phyloP scores from a whole-genome alignment of 30 jellyfish, hydroid and myxozoan genomes.

The Aurelia coerulea region DNA sequence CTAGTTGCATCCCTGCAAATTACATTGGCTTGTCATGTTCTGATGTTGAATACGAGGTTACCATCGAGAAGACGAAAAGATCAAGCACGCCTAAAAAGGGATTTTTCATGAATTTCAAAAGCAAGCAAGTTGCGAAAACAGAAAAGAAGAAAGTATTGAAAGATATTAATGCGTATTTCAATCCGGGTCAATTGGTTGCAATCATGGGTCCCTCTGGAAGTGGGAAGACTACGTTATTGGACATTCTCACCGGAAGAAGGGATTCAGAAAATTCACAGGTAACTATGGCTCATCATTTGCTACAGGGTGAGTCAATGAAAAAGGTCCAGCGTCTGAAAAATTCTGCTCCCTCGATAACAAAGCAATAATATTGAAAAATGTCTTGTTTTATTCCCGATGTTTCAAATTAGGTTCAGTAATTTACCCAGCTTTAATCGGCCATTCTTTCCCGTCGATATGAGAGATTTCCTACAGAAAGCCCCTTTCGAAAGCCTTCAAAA shows the following conservation, averaged over 20 bases:
- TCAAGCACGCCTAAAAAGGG: not conserved
- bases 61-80: constrained; percentile 17
- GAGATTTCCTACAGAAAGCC: no score
- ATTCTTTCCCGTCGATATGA: no score
- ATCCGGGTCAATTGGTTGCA: constrained; percentile 96
- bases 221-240: constrained; percentile 93
- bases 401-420: no score
- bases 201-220: constrained; percentile 98
- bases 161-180: constrained; percentile 82
- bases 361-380: no score
- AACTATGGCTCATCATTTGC: not conserved
- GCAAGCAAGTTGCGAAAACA: not conserved
- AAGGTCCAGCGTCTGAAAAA: no score
- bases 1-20: constrained; percentile 73
- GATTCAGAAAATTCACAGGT: constrained; percentile 65
- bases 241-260: constrained; percentile 84
- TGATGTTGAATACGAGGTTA: constrained; percentile 51
- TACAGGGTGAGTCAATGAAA: no score
- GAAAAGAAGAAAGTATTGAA: constrained; percentile 29
- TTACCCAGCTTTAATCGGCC: no score
- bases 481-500: no score
- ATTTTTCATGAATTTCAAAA: constrained; percentile 4
- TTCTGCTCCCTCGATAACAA: no score
- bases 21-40: constrained; percentile 73
- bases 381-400: no score